phyloP scores from a whole-genome alignment of 1,140 invertebrate genomes.

The Dermatophagoides farinae region DNA sequence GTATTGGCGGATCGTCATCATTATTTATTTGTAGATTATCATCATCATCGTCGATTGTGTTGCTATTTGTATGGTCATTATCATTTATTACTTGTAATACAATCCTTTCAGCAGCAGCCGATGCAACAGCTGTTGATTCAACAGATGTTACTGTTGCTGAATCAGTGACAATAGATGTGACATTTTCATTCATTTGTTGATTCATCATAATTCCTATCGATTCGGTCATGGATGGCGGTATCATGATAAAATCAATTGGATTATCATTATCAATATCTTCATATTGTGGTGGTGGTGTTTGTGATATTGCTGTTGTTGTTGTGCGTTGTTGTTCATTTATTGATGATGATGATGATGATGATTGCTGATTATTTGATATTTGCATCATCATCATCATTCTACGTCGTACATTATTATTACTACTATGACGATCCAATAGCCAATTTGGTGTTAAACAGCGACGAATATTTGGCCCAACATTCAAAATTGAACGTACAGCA shows the following conservation, averaged over 20 bases:
- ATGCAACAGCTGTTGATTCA: background rate
- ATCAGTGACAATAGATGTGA: background rate
- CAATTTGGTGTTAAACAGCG: no score
- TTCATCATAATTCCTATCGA: no score
- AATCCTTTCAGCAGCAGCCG: background rate
- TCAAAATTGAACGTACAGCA: no score
- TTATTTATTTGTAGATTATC: background rate
- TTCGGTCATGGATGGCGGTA: background rate
- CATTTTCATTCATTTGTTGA: background rate
- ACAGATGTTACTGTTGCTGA: no score
- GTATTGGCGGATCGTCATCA: background rate
- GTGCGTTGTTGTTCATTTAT: background rate
- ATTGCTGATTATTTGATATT: no score
- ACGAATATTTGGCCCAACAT: no score
- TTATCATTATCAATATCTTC: background rate
- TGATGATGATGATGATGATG: background rate
- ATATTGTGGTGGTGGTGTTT: background rate
- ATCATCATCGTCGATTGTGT: background rate
- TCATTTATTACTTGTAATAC: background rate
- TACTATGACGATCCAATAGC: no score
- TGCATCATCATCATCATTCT: no score
- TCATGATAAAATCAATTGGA: background rate
- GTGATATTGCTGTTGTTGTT: background rate
- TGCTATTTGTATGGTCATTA: background rate
- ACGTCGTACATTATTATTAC: no score